A percentile compares a stretch with the other conserved stretches of the same genome.
Conservation (phyloP, 2,888 invertebrate genomes). For the Osmoderma eremita region DNA sequence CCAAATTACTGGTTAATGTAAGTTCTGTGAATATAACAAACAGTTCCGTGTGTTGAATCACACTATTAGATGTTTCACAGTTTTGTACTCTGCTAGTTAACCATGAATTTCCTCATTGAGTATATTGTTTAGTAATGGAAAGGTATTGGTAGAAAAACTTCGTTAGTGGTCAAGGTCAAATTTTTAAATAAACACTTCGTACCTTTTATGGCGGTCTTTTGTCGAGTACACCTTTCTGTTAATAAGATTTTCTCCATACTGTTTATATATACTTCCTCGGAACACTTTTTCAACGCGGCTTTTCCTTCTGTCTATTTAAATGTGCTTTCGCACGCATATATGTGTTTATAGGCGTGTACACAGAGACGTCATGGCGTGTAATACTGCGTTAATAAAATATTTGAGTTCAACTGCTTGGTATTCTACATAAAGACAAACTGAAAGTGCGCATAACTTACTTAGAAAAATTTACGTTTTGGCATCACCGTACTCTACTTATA, state of each 20-base stretch:
- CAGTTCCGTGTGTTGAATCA: too few relatives aligned
- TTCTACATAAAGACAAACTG: constrained; percentile 24
- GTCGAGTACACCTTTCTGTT: background rate
- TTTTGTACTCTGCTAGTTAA: too few relatives aligned
- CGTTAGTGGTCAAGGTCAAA: background rate
- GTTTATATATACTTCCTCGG: constrained; percentile 7
- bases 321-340: background rate
- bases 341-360: background rate
- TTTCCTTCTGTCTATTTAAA: constrained; percentile 17
- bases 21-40: too few relatives aligned
- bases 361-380: background rate
- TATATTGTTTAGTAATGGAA: background rate
- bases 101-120: too few relatives aligned
- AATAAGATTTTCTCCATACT: constrained; percentile 12
- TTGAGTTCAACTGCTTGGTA: constrained; percentile 32
- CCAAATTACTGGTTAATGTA: too few relatives aligned
- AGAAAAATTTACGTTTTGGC: constrained; percentile 9
- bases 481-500: constrained; percentile 11
- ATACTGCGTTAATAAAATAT: constrained; percentile 34
- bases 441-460: constrained; percentile 28
- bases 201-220: background rate
- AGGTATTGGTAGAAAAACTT: background rate
- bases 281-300: constrained; percentile 18
- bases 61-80: too few relatives aligned
- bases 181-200: constrained; percentile 1